phyloP scores from a whole-genome alignment of 2,113 vertebrate species.

The Mionectes macconnelli region DNA sequence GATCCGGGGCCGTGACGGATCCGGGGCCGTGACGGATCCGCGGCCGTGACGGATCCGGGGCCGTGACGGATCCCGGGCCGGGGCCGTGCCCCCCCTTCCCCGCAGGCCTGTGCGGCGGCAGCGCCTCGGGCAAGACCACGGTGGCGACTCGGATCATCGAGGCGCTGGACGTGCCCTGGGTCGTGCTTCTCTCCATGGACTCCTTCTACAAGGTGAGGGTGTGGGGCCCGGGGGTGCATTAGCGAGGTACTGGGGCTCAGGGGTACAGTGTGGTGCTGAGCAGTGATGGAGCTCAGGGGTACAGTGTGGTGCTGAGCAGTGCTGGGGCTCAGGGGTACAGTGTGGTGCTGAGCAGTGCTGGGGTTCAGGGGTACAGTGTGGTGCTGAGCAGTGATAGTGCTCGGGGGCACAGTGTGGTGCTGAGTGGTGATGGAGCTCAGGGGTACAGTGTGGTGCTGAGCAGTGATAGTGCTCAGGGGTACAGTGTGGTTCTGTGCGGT shows the following conservation, averaged over 20 bases:
- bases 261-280: not conserved
- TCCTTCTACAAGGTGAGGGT: slow-evolving; percentile 86
- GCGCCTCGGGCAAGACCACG: slow-evolving; percentile 88
- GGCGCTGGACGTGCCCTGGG: slow-evolving; percentile 89
- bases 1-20: not conserved
- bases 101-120: slow-evolving; percentile 87
- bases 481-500: no score
- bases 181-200: slow-evolving; percentile 90
- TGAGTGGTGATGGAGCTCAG: no score
- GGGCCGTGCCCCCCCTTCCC: not conserved
- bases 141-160: slow-evolving; percentile 91
- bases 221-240: no score
- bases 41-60: not conserved
- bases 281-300: not conserved
- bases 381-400: no score
- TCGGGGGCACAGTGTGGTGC: no score
- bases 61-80: not conserved
- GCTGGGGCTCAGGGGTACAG: no score
- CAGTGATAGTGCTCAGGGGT: no score
- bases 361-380: no score
- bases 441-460: no score
- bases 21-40: not conserved
- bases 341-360: no score
- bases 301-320: not conserved
- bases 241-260: no score